phyloP scores from a whole-genome alignment of 2,113 vertebrate species.

The Coturnix japonica region DNA sequence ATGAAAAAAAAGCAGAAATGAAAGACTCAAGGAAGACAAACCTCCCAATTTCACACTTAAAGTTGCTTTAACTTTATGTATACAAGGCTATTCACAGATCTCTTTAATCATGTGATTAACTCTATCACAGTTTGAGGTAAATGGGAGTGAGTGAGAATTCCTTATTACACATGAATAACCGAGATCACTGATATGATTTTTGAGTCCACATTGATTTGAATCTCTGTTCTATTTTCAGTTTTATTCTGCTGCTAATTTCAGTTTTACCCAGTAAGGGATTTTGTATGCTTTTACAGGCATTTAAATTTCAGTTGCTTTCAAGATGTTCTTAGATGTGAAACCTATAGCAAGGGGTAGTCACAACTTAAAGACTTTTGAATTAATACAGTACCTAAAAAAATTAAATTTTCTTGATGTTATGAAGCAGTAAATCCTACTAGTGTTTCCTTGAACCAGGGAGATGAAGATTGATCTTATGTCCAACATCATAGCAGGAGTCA shows the following conservation, averaged over 20 bases:
- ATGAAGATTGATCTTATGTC: conserved; percentile 9
- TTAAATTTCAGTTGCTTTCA: not conserved
- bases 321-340: not conserved
- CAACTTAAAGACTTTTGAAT: not conserved
- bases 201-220: not conserved
- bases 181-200: not conserved
- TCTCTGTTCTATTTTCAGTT: not conserved
- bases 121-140: conserved; percentile 44
- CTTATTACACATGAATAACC: not conserved
- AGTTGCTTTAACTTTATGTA: not conserved
- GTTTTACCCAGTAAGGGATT: not conserved
- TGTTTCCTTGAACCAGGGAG: conserved; percentile 30
- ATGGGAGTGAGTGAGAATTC: conserved; percentile 2
- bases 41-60: not conserved
- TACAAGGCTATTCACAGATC: not conserved
- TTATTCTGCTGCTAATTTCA: not conserved
- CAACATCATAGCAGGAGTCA: not conserved
- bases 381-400: not conserved
- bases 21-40: not conserved
- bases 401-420: not conserved
- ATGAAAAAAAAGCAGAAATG: not conserved
- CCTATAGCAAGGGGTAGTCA: not conserved
- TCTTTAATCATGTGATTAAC: conserved; percentile 40
- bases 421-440: not conserved
- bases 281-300: not conserved